Evolutionary conservation across 2,888 invertebrate genomes (phyloP).

Genomic region (Cataglyphis rosenhaueri): DNA sequence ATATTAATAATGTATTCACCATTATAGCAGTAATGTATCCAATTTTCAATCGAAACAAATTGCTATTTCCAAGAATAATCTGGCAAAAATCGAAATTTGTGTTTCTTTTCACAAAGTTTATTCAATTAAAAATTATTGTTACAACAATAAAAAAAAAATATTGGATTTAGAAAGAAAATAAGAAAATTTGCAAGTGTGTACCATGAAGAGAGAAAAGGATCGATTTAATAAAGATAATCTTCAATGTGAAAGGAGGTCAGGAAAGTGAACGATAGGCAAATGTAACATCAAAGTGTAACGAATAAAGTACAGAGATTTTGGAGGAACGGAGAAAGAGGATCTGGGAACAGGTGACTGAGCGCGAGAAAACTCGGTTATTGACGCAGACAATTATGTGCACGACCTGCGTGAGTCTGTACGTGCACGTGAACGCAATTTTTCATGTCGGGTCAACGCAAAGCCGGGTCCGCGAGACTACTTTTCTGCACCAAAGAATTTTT

Average conservation of each 20-base stretch:
- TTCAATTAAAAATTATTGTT: neutral
- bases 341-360: conserved; percentile 46
- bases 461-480: neutral
- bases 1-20: neutral
- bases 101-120: neutral
- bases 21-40: neutral
- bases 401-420: conserved; percentile 31
- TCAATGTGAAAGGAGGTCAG: conserved; percentile 34
- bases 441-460: conserved; percentile 7
- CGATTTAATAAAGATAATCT: conserved; percentile 25
- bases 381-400: conserved; percentile 37
- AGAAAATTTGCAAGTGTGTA: neutral
- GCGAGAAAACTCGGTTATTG: conserved; percentile 51
- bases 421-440: conserved; percentile 30
- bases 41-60: neutral
- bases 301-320: neutral
- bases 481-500: conserved; percentile 2
- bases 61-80: neutral
- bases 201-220: neutral
- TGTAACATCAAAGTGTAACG: conserved; percentile 24
- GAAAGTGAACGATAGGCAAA: conserved; percentile 40
- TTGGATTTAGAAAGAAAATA: neutral
- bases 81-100: neutral
- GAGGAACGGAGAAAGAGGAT: conserved; percentile 22
- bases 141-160: neutral